These are phyloP conservation scores for Drosophila fuyamai DNA, from an alignment of 1,140 invertebrate genomes.

Conservation along the genomic window DNA sequence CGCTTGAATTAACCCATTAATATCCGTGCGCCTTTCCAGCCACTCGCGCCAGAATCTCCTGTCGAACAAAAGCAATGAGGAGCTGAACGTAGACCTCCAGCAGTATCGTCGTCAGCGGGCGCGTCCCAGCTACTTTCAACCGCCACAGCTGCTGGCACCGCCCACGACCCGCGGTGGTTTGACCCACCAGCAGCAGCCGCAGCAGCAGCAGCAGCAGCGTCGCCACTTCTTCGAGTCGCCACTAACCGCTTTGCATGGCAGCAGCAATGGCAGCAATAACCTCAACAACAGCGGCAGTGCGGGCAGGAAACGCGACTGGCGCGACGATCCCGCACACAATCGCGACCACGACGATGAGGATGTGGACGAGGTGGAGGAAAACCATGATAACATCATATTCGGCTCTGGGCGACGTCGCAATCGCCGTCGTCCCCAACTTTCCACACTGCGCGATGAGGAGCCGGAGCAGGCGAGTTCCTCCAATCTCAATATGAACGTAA, in stretches of 20 bases:
- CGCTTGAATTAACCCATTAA: slow-evolving; percentile 77
- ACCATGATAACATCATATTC: slow-evolving; percentile 54
- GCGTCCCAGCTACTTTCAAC: slow-evolving; percentile 55
- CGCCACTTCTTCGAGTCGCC: slow-evolving; percentile 56
- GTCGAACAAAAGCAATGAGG: slow-evolving; percentile 89
- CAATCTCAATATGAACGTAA: slow-evolving; percentile 77
- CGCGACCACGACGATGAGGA: slow-evolving; percentile 56
- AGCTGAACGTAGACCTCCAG: slow-evolving; percentile 76
- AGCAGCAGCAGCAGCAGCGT: slow-evolving; percentile 51
- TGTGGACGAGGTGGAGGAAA: slow-evolving; percentile 67
- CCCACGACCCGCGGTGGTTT: slow-evolving; percentile 42
- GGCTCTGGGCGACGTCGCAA: slow-evolving; percentile 52
- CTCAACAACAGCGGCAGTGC: slow-evolving; percentile 52
- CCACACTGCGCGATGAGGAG: slow-evolving; percentile 56
- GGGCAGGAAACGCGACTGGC: slow-evolving; percentile 59
- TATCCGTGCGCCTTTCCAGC: slow-evolving; percentile 85
- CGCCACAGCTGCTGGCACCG: slow-evolving; percentile 11
- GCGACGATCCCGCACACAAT: slow-evolving; percentile 41
- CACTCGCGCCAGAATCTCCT: slow-evolving; percentile 94
- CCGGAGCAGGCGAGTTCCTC: slow-evolving; percentile 52
- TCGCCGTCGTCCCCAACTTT: slow-evolving; percentile 60
- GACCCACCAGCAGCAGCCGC: slow-evolving; percentile 45
- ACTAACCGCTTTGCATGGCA: slow-evolving; percentile 50
- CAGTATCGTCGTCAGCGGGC: slow-evolving; percentile 67
- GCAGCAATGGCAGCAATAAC: slow-evolving; percentile 66